phyloP scores from a whole-genome alignment of 2,888 invertebrate genomes.

The Tortrix viridana region DNA sequence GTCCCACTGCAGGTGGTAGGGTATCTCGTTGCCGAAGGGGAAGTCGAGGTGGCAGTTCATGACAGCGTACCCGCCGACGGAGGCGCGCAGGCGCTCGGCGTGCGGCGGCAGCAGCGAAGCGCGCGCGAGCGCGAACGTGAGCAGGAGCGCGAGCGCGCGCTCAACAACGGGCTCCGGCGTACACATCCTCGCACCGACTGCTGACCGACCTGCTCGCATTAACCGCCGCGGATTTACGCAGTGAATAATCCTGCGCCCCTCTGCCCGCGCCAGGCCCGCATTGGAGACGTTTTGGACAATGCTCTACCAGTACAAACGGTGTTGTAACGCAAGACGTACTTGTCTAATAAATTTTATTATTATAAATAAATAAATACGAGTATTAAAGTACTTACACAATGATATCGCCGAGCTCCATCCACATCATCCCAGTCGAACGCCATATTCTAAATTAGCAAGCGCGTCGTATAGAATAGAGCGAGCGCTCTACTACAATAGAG shows the following conservation, averaged over 20 bases:
- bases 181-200: slow-evolving; percentile 28
- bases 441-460: too few relatives aligned
- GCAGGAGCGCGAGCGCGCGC: slow-evolving; percentile 19
- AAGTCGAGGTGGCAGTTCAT: slow-evolving; percentile 95
- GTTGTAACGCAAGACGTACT: too few relatives aligned
- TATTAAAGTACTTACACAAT: too few relatives aligned
- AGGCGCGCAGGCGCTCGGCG: slow-evolving; percentile 84
- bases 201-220: slow-evolving; percentile 36
- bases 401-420: too few relatives aligned
- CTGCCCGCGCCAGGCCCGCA: slow-evolving; percentile 33
- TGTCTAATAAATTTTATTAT: too few relatives aligned
- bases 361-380: too few relatives aligned
- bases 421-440: too few relatives aligned
- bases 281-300: slow-evolving; percentile 29
- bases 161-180: slow-evolving; percentile 29
- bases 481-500: too few relatives aligned
- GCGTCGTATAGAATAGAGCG: too few relatives aligned
- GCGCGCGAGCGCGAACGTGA: slow-evolving; percentile 38
- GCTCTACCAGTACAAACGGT: not conserved
- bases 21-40: slow-evolving; percentile 92
- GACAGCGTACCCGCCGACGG: slow-evolving; percentile 90
- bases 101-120: slow-evolving; percentile 70
- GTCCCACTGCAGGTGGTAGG: slow-evolving; percentile 95
- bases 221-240: slow-evolving; percentile 40
- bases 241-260: slow-evolving; percentile 33